Evolutionary conservation across 2,888 invertebrate genomes (phyloP).

Genomic region (Epistrophe grossulariae): DNA sequence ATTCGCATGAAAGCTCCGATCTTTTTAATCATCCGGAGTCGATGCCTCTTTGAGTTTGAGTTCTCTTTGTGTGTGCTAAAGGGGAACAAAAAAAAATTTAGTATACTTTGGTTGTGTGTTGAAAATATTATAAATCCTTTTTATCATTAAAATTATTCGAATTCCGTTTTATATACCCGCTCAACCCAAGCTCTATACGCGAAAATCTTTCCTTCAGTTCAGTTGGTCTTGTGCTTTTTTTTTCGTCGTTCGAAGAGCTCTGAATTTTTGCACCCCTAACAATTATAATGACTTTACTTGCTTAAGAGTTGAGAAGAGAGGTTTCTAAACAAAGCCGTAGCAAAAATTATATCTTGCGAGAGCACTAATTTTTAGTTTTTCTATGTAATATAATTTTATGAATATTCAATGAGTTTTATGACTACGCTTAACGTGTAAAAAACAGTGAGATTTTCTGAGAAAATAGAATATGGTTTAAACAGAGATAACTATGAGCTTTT

Average conservation of each 20-base stretch:
- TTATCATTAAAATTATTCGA: conserved; percentile 73
- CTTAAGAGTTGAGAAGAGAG: conserved; percentile 48
- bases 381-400: no score
- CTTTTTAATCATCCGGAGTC: conserved; percentile 70
- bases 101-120: conserved; percentile 32
- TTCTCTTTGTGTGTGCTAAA: conserved; percentile 12
- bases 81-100: not conserved
- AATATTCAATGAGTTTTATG: no score
- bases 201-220: conserved; percentile 11
- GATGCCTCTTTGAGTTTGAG: conserved; percentile 32
- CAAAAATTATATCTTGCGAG: not conserved
- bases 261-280: not conserved
- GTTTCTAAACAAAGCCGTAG: conserved; percentile 11
- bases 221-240: conserved; percentile 6
- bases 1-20: conserved; percentile 69
- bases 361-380: no score
- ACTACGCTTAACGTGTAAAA: no score
- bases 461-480: no score
- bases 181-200: not conserved
- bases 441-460: no score
- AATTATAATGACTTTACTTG: conserved; percentile 46
- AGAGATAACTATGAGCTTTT: no score
- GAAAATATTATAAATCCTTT: conserved; percentile 69
- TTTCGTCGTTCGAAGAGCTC: conserved; percentile 51
- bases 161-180: conserved; percentile 35